A percentile compares a stretch with the other conserved stretches of the same genome.
Evolutionary conservation across 2,797 vertebrate genomes (phyloP).

Genomic region (Phataginus tricuspis): DNA sequence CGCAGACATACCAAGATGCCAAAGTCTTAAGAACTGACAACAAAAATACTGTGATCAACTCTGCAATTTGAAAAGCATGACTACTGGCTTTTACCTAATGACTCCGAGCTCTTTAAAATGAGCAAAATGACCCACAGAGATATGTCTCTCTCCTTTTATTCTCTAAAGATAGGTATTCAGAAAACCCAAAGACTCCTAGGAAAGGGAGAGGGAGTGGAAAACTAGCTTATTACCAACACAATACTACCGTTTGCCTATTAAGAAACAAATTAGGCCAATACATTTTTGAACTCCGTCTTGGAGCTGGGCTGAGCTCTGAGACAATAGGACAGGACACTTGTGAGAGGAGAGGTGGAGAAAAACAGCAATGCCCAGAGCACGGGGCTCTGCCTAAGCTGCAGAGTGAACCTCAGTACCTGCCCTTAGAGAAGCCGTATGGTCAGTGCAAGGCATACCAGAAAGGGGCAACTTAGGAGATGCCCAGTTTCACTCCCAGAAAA

Average conservation of each 20-base stretch:
- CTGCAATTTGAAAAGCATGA: background rate
- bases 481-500: background rate
- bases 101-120: background rate
- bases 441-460: background rate
- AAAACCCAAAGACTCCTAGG: background rate
- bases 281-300: background rate
- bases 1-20: background rate
- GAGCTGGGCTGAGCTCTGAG: background rate
- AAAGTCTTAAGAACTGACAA: background rate
- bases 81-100: background rate
- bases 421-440: background rate
- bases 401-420: background rate
- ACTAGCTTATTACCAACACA: background rate
- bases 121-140: background rate
- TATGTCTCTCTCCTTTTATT: background rate
- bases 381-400: background rate
- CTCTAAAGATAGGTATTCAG: background rate
- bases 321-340: background rate
- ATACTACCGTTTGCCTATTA: background rate
- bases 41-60: background rate
- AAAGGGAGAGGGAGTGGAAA: background rate
- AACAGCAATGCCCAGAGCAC: background rate
- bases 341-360: background rate
- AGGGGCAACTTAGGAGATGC: background rate
- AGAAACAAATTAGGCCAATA: background rate